These are phyloP conservation scores for Heterochromis multidens DNA, from an alignment of 2,113 vertebrate species.

Conservation along the genomic window DNA sequence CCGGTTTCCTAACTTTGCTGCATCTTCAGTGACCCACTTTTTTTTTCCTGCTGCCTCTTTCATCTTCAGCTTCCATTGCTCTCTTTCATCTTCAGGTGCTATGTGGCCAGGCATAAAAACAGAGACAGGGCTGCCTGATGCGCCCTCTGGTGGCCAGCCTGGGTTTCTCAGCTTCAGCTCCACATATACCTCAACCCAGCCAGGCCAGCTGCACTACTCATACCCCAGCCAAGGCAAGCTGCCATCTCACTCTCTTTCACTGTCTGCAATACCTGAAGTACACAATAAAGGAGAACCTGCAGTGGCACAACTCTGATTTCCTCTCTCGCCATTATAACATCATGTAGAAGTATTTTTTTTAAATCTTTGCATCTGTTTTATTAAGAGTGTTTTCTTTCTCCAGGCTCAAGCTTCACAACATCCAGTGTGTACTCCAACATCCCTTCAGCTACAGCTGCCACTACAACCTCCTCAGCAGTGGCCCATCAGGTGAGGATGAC, in stretches of 20 bases:
- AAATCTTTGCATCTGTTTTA: neutral
- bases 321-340: neutral
- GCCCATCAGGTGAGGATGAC: conserved; percentile 42
- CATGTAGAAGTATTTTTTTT: neutral
- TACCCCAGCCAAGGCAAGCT: conserved; percentile 94
- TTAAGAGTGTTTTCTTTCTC: neutral
- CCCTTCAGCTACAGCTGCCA: conserved; percentile 65
- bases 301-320: neutral
- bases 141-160: conserved; percentile 92
- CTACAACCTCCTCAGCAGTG: conserved; percentile 57
- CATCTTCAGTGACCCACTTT: neutral
- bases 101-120: conserved; percentile 99
- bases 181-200: conserved; percentile 91
- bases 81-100: conserved; percentile 83
- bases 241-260: conserved; percentile 37
- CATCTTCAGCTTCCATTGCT: conserved; percentile 62
- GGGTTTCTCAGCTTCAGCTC: conserved; percentile 97
- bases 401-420: conserved; percentile 80
- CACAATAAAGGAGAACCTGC: neutral
- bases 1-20: neutral
- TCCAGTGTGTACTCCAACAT: conserved; percentile 79
- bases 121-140: conserved; percentile 94
- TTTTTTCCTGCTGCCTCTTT: conserved; percentile 8
- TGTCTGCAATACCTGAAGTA: neutral
- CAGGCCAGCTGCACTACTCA: conserved; percentile 94